These are phyloP conservation scores for Drosophila stalkeri DNA, from an alignment of 2,888 invertebrate species.

Conservation along the genomic window DNA sequence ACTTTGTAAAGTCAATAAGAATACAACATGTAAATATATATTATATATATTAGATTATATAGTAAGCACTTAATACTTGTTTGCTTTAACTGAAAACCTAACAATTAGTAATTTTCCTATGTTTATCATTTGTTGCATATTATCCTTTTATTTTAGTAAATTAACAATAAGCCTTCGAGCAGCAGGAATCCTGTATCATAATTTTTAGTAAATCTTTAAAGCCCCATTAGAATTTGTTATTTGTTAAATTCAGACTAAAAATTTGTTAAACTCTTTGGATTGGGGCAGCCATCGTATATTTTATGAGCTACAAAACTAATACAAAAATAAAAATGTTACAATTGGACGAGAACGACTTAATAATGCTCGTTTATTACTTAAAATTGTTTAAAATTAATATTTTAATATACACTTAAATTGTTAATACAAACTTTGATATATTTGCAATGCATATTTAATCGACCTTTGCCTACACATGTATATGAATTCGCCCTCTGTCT, in stretches of 20 bases:
- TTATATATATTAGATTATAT: not conserved
- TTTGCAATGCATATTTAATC: too few species aligned
- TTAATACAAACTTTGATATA: not conserved
- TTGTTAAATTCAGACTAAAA: not conserved
- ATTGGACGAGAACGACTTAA: not conserved
- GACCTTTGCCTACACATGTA: too few species aligned
- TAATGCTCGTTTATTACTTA: not conserved
- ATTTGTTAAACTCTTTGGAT: not conserved
- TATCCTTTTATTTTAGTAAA: not conserved
- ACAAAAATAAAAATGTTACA: not conserved
- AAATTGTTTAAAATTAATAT: too few species aligned
- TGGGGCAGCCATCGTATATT: constrained; percentile 14
- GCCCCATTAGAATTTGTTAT: not conserved
- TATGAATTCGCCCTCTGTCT: too few species aligned
- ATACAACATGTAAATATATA: too few species aligned
- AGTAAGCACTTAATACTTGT: not conserved
- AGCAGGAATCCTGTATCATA: not conserved
- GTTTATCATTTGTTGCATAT: too few species aligned
- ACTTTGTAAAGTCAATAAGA: too few species aligned
- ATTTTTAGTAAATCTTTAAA: not conserved
- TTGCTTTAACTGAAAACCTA: not conserved
- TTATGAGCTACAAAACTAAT: not conserved
- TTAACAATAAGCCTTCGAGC: not conserved
- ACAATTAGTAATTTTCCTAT: not conserved
- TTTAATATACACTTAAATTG: too few species aligned